Evolutionary conservation across 2,888 invertebrate genomes (phyloP).

Genomic region (Alentia gelatinosa): DNA sequence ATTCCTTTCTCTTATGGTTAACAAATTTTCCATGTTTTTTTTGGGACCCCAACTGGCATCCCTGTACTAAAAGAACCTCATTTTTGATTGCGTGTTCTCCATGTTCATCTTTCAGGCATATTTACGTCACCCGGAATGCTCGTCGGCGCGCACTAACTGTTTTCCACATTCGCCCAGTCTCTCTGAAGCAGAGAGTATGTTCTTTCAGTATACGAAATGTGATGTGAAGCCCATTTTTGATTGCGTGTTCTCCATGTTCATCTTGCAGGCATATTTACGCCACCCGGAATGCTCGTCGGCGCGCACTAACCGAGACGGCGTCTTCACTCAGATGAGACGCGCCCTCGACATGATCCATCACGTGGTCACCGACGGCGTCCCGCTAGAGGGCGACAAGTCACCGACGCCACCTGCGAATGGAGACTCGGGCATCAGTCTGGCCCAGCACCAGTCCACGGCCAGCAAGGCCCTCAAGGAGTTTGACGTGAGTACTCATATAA

Average conservation of each 20-base stretch:
- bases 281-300: conserved; percentile 97
- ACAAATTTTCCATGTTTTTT: too few species aligned
- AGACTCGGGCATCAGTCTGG: conserved; percentile 80
- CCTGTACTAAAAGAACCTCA: too few species aligned
- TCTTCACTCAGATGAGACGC: conserved; percentile 95
- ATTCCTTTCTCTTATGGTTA: too few species aligned
- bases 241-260: conserved; percentile 17
- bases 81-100: conserved; percentile 29
- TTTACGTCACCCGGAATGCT: conserved; percentile 95
- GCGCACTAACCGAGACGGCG: conserved; percentile 96
- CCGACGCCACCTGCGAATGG: conserved; percentile 73
- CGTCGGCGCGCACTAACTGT: conserved; percentile 94
- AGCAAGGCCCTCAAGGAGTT: conserved; percentile 91
- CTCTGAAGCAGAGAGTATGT: too few species aligned
- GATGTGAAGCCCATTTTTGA: not conserved
- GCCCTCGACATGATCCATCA: conserved; percentile 98
- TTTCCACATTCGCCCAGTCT: too few species aligned
- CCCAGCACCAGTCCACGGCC: conserved; percentile 82
- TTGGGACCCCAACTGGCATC: too few species aligned
- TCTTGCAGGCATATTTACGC: conserved; percentile 89
- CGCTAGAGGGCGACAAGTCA: conserved; percentile 67
- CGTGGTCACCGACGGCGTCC: conserved; percentile 97
- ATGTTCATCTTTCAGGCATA: conserved; percentile 85
- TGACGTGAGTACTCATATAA: conserved; percentile 84
- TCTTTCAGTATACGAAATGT: too few species aligned